Base-by-base conservation (phyloP, 2,888 invertebrate species). In the Marronus borbonicus region DNA sequence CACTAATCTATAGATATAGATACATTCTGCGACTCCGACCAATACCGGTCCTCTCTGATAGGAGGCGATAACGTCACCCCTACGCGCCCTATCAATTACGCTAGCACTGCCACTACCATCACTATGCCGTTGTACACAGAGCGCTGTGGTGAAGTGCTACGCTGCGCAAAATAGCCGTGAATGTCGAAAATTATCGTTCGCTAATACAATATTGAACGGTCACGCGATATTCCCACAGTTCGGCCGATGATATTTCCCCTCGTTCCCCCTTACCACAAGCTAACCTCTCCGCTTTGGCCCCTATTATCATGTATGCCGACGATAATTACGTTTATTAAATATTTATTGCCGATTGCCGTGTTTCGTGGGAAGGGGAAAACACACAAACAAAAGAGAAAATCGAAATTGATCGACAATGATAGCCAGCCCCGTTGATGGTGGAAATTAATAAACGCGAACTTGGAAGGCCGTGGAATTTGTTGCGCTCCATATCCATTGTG, bases 321-420 rank as follows among this genome's bases (percentile, higher is more conserved):
- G 62, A 64, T 62, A 76, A 76, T 76, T 76, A 64, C 50, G 62
- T 64, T 64, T 76, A 76, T 76, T 64, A 76, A 76, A 76, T 76
- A 76, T 76, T 76, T 76, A 76, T n/a, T 49, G 17, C 28, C 52
- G 70, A 44, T 44, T 12, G 44, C 44, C 28, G 65, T 28, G 65
- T 14, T 65, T 65, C 24, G 8, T 12, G 65, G n/a, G 5, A 24
- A 31, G n/a, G n/a, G 24, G 5, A 44, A 44, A 44, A 44, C 10
- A 0, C 12, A 12, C 8, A 44, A 44, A 44, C 44, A 44, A 44
- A 44, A 44, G 44, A 8, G 44, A 44, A 44, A 44, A 44, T 44
- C 44, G 44, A 44, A 44, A 44, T 12, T 36, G 31, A 36, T 4
- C 44, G 44, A 44, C 44, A 44, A 12, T 44, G 44, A 44, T 12